Conservation (phyloP, 2,888 invertebrate genomes). For the Sialis fuliginosa region DNA sequence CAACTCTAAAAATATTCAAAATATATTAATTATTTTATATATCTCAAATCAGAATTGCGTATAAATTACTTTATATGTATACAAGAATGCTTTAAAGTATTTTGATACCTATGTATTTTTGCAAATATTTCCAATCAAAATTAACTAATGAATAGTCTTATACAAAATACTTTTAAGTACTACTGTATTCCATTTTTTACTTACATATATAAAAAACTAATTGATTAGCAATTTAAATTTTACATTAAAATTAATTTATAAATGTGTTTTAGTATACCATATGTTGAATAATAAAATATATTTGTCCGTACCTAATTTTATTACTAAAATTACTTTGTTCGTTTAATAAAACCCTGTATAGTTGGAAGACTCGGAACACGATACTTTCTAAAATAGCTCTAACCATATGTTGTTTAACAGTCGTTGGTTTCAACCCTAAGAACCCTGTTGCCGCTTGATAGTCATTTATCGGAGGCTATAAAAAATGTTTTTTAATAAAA, state of each 20-base stretch:
- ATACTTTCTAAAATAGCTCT: constrained; percentile 75
- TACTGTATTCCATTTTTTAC: constrained; percentile 1
- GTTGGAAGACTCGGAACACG: constrained; percentile 61
- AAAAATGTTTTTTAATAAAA: constrained; percentile 5
- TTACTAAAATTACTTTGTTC: constrained; percentile 46
- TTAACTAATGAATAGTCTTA: neutral
- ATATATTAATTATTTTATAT: neutral
- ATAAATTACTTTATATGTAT: too few species aligned
- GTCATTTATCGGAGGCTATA: constrained; percentile 78
- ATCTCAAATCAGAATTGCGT: too few species aligned
- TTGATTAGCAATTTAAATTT: neutral
- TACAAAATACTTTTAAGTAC: neutral
- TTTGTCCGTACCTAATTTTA: constrained; percentile 35
- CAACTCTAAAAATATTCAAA: constrained; percentile 42
- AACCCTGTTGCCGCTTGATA: constrained; percentile 70
- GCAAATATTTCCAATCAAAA: too few species aligned
- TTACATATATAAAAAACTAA: neutral
- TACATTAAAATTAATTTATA: too few species aligned
- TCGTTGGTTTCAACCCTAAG: constrained; percentile 56
- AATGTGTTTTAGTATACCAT: too few species aligned
- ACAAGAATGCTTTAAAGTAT: too few species aligned
- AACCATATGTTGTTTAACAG: constrained; percentile 58
- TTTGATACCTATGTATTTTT: too few species aligned
- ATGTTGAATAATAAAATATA: neutral
- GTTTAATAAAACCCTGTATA: constrained; percentile 50